A percentile compares a stretch with the other conserved stretches of the same genome.
Evolutionary conservation across 64 coral and sea anemone species (phyloP).

Genomic region (Pocillopora verrucosa): DNA sequence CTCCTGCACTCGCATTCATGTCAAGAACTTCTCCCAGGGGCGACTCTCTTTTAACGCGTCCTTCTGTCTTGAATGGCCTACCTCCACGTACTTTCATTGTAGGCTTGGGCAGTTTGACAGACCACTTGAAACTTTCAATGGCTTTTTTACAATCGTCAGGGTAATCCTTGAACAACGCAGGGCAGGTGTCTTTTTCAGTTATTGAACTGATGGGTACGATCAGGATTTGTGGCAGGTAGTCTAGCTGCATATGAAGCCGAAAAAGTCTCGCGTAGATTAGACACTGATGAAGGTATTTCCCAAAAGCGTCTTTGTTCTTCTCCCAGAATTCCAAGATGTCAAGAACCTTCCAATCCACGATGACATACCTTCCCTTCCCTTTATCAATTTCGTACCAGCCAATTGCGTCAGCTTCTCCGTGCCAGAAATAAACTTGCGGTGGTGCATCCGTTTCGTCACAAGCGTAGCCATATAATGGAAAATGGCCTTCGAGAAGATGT

Average conservation of each 20-base stretch:
- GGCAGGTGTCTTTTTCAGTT: not conserved
- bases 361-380: slow-evolving; percentile 1
- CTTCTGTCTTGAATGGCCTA: no score
- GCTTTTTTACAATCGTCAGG: slow-evolving; percentile 10
- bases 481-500: slow-evolving; percentile 2
- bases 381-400: not conserved
- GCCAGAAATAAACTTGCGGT: slow-evolving; percentile 33
- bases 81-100: no score
- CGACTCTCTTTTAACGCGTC: no score
- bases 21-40: no score
- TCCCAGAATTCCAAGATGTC: slow-evolving; percentile 19
- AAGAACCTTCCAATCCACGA: slow-evolving; percentile 45
- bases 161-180: slow-evolving; percentile 30
- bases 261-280: slow-evolving; percentile 37
- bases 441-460: not conserved
- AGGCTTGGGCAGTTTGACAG: no score
- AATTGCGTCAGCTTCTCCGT: slow-evolving; percentile 44
- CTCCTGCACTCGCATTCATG: no score
- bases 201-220: slow-evolving; percentile 22
- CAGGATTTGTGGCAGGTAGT: slow-evolving; percentile 24
- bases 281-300: slow-evolving; percentile 44
- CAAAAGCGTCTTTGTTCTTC: not conserved
- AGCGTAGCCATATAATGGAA: slow-evolving; percentile 36
- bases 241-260: slow-evolving; percentile 34
- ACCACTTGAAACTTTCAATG: not conserved